phyloP scores from a whole-genome alignment of 1,140 invertebrate species.

The Drosophila punjabiensis region DNA sequence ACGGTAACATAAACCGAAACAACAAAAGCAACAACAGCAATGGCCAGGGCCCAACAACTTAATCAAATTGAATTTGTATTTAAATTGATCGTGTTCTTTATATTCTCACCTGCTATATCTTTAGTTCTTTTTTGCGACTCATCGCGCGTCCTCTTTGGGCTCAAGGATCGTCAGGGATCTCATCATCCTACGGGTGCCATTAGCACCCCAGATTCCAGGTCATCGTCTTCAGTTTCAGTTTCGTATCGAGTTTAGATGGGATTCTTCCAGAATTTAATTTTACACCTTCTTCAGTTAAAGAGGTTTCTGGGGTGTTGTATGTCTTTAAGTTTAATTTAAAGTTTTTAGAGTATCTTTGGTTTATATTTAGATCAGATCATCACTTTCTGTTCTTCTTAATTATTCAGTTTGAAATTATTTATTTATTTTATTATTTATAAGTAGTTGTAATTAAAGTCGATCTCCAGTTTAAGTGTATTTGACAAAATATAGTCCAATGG shows the following conservation, averaged over 20 bases:
- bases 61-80: slow-evolving; percentile 29
- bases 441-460: neutral
- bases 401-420: neutral
- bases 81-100: too few species aligned
- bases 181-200: slow-evolving; percentile 1
- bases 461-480: neutral
- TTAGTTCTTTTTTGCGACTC: slow-evolving; percentile 16
- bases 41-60: slow-evolving; percentile 40
- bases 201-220: neutral
- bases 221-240: neutral
- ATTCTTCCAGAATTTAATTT: neutral
- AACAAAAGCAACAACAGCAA: slow-evolving; percentile 37
- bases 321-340: neutral
- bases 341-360: neutral
- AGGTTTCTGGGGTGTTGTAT: neutral
- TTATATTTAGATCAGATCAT: neutral
- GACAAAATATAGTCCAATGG: neutral
- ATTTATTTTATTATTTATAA: neutral
- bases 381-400: neutral
- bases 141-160: neutral
- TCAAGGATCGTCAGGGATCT: neutral
- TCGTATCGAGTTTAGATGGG: neutral
- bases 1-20: slow-evolving; percentile 21
- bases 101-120: slow-evolving; percentile 18
- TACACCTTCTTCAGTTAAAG: neutral